Base-by-base conservation (phyloP, 1,140 invertebrate genomes). In the Drosophila sp. region DNA sequence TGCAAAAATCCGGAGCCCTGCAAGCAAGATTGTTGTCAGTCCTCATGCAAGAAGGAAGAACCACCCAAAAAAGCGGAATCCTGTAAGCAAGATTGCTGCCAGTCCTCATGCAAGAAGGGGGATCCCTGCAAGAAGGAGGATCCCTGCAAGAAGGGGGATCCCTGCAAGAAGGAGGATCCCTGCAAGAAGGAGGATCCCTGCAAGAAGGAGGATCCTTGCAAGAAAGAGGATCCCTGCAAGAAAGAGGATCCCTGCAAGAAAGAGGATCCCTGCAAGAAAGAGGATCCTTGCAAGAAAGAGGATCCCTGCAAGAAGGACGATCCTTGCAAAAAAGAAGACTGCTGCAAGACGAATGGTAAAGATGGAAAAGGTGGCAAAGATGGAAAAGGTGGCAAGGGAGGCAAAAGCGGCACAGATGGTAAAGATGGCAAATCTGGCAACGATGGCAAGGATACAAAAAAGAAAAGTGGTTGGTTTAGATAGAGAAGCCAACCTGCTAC, bases 111-210 rank as follows among this genome's bases (percentile, higher is more conserved):
- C 44, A 25, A 38, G 57, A 58, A 35, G 10, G 33, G 35, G 7
- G 57, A 38, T 60, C 35, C 27, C 6, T 57, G 57, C 11, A 61
- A 68, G 23, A 62, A 62, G 7, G 38, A 69, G 7, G 62, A 75
- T 58, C 6, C 57, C 1, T 62, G 56, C 35, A 58, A 63, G 10
- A 27, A 40, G 10, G 38, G 32, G 33, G 38, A 56, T 32, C 5
- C 27, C 1, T 56, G 58, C 23, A 29, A 44, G 3, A 54, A 54
- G 23, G 38, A 61, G 1, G 32, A 50, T 38, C 44, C 56, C 0
- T 60, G 70, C 4, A 62, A 54, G 23, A 64, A 58, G 2, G 62
- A 64, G 7, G 40, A 38, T 1, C 38, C 54, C 7, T 5, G 25
- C 6, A 27, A 30, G 0, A 57, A 30, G 10, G 10, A 66, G 1